phyloP scores from a whole-genome alignment of 2,113 vertebrate genomes.

The Oenanthe oenanthe region DNA sequence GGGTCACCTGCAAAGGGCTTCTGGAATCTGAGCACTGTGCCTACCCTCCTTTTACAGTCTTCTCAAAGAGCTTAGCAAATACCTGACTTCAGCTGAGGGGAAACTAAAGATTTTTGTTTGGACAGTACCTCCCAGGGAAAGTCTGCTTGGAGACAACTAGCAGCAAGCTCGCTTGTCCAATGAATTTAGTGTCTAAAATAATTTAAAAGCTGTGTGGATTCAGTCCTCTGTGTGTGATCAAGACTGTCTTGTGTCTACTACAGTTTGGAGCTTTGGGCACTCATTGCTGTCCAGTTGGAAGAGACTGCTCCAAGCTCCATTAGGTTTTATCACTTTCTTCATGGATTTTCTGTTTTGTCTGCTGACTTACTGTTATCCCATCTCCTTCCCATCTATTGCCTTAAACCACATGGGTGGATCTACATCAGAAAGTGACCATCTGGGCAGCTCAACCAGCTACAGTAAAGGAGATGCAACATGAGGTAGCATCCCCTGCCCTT shows the following conservation, averaged over 20 bases:
- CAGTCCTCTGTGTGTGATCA: neutral
- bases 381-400: neutral
- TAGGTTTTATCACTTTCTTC: neutral
- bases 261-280: neutral
- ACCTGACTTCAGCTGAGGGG: neutral
- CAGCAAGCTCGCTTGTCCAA: neutral
- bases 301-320: neutral
- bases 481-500: neutral
- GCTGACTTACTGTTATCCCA: neutral
- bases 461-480: neutral
- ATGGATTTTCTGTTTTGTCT: neutral
- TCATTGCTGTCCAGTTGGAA: neutral
- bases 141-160: neutral
- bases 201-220: neutral
- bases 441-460: neutral
- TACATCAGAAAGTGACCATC: neutral
- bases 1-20: neutral
- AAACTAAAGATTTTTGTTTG: neutral
- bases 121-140: neutral
- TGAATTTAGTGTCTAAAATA: neutral
- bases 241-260: neutral
- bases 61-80: neutral
- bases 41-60: neutral
- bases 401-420: neutral
- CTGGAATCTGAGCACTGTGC: fast-evolving